Percentiles rank a stretch among this genome's conserved stretches.
These are phyloP conservation scores for Apostichopus japonicus DNA, from an alignment of 35 echinoderm and acorn worm species.

Conservation along the genomic window DNA sequence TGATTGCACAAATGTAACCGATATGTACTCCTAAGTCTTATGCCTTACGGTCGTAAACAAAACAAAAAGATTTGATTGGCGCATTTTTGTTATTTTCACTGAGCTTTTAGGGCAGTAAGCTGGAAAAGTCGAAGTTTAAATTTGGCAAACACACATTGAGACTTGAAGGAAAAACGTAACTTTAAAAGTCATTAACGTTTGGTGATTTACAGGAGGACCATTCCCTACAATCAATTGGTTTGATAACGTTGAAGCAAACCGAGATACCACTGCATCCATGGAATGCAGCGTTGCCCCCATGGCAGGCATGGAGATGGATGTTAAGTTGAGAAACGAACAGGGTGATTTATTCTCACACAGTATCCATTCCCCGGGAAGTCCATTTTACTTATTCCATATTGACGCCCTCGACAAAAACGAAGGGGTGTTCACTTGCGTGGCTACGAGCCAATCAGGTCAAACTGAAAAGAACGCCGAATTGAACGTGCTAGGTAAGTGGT, in stretches of 20 bases:
- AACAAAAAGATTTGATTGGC: too few relatives aligned
- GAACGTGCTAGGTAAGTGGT: too few relatives aligned
- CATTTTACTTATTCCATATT: conserved; percentile 22
- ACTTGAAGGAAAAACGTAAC: too few relatives aligned
- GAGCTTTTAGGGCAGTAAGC: too few relatives aligned
- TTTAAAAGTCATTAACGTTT: too few relatives aligned
- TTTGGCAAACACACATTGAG: too few relatives aligned
- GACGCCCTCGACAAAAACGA: not conserved
- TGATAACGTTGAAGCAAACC: not conserved
- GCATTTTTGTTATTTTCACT: too few relatives aligned
- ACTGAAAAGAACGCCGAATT: not conserved
- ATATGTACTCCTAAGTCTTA: too few relatives aligned
- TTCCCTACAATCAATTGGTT: not conserved
- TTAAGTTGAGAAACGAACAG: not conserved
- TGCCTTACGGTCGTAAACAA: too few relatives aligned
- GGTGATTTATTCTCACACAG: not conserved
- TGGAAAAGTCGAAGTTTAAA: too few relatives aligned
- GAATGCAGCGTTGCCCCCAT: not conserved
- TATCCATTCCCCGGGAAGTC: not conserved
- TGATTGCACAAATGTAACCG: too few relatives aligned
- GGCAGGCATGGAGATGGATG: not conserved
- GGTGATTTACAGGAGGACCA: not conserved
- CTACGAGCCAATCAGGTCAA: conserved; percentile 29
- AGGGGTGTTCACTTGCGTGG: conserved; percentile 58
- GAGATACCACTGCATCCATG: not conserved